Evolutionary conservation across 2,888 invertebrate genomes (phyloP), one percentile per base, ranked within the genome.

Genomic region (Eulithis testata): DNA sequence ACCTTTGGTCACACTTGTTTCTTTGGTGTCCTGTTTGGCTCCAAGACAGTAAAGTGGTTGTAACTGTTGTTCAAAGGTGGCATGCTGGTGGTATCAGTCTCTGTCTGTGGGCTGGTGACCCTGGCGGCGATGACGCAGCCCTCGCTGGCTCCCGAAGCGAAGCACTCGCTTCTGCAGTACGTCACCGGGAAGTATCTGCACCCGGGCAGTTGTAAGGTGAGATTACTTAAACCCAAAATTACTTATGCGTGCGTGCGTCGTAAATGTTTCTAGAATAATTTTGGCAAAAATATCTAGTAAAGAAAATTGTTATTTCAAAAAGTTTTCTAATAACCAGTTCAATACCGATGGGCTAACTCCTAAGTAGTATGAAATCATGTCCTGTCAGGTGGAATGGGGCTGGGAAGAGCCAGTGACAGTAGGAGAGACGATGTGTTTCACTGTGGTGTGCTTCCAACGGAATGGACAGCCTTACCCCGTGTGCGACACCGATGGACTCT

Each of bases 401-500:
- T 98, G 98, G 98, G 95, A 95, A 68, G 98, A 98, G 88, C 98
- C 98, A 14, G 96, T 97, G 79, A 93, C 95, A 11, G 98, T 98
- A 31, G 98, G 98, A 51, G 97, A 96, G 86, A 98, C 98, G 43
- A 97, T 98, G 95, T 97, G 97, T 84, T 98, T 98, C 91, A 96
- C 96, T 64, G 97, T 98, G 75, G 94, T 96, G 94, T 98, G 98
- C 93, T 98, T 95, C 93, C 98, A 98, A 91, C 95, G 98, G 72
- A 98, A 98, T 88, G 98, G 98, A 31, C 97, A 97, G 85, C 97
- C 98, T 73, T 98, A 98, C 94, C 98, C 98, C 74, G 96, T 98
- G 85, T 98, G 98, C 91, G 97, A 98, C 94, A 97, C 97, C 69
- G 98, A 98, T 91, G 96, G 97, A 86, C 95, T 98, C 74, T 95